phyloP scores from a whole-genome alignment of 2,113 vertebrate genomes.

The Clarias macrocephalus region DNA sequence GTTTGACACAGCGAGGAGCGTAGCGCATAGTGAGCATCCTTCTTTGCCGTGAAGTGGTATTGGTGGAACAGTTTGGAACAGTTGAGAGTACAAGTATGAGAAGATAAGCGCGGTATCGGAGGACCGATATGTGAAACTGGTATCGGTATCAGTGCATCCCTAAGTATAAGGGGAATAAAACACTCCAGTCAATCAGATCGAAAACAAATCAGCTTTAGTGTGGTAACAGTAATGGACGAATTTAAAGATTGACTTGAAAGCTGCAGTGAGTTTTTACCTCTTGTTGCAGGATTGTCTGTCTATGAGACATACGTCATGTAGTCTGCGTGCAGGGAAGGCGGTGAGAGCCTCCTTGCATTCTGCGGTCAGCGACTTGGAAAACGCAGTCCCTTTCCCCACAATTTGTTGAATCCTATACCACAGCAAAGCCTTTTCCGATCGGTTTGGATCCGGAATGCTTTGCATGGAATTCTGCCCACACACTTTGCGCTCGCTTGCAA shows the following conservation, averaged over 20 bases:
- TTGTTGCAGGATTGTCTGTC: background rate
- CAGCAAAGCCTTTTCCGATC: constrained; percentile 20
- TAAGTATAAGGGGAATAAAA: too few species aligned
- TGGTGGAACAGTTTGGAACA: too few species aligned
- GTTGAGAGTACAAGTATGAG: too few species aligned
- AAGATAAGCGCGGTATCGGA: too few species aligned
- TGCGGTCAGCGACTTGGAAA: background rate
- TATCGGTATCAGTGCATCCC: too few species aligned
- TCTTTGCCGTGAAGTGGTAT: too few species aligned
- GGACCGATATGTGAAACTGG: too few species aligned
- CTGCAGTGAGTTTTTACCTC: background rate
- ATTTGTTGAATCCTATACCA: constrained; percentile 7
- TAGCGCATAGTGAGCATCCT: too few species aligned
- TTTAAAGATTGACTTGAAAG: background rate
- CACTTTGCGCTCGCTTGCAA: constrained; percentile 14
- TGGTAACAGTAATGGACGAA: background rate
- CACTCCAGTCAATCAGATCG: too few species aligned
- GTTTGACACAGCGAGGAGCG: too few species aligned
- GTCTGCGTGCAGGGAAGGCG: background rate
- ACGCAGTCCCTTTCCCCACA: background rate
- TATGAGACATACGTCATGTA: background rate
- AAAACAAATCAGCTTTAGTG: background rate
- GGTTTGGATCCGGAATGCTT: constrained; percentile 18
- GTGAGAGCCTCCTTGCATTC: background rate
- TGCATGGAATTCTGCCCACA: constrained; percentile 20